These are phyloP conservation scores for Helicoverpa zea DNA, from an alignment of 1,140 invertebrate genomes.

Conservation along the genomic window DNA sequence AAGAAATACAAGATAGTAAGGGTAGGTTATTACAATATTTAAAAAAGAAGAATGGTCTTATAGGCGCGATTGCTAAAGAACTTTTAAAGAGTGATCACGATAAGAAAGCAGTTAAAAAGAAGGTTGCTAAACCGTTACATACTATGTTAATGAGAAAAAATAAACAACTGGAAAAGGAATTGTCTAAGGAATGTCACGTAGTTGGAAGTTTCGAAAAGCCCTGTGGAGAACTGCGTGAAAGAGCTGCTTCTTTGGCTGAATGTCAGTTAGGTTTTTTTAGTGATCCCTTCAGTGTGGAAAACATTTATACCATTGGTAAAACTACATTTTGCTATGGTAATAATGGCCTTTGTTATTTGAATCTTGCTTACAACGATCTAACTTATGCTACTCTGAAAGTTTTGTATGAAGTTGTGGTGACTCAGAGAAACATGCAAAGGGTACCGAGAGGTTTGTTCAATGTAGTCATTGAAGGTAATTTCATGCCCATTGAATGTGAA, in stretches of 20 bases:
- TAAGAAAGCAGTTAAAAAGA: conserved; percentile 35
- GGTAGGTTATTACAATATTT: conserved; percentile 64
- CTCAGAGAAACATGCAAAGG: conserved; percentile 62
- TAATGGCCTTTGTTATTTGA: conserved; percentile 65
- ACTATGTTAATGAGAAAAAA: conserved; percentile 10
- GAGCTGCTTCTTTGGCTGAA: conserved; percentile 63
- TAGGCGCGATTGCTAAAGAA: conserved; percentile 58
- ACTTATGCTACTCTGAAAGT: conserved; percentile 66
- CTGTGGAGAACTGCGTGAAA: conserved; percentile 47
- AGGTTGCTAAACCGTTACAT: background rate
- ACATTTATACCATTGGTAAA: conserved; percentile 57
- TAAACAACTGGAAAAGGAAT: conserved; percentile 49
- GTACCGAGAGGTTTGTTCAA: conserved; percentile 69
- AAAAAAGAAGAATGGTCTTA: conserved; percentile 62
- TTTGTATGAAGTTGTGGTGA: conserved; percentile 61
- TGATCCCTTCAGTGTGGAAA: conserved; percentile 64
- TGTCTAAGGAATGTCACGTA: background rate
- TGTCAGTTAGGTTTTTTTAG: conserved; percentile 60
- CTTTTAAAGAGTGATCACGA: conserved; percentile 59
- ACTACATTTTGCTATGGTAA: conserved; percentile 67
- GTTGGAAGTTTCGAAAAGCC: background rate
- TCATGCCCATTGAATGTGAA: conserved; percentile 61
- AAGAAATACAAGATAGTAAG: conserved; percentile 61
- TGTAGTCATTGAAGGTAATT: conserved; percentile 72
- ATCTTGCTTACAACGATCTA: conserved; percentile 73